Evolutionary conservation across 2,888 invertebrate species (phyloP), one percentile per base, ranked within the genome.

Genomic region (Zaprionus bogoriensis): DNA sequence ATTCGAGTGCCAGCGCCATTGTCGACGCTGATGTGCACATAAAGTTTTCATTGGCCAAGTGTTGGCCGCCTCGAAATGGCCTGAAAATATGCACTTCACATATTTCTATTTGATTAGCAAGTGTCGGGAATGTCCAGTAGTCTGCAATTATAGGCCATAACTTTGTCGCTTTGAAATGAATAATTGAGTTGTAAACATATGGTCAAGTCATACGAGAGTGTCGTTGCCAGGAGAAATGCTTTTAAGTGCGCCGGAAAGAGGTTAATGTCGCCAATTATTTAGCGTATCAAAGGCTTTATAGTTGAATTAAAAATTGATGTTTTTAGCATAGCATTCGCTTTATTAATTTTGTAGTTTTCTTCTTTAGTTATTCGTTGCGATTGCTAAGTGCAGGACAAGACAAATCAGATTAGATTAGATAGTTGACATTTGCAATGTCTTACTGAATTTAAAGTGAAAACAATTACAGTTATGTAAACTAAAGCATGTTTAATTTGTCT

Each of bases 41-140:
- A 55, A 66, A 76, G 64, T 44, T 65, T 68, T 70, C 80, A 82
- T 78, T 78, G 82, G 39, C 79, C 79, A 50, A n/a, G n/a, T n/a
- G n/a, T 64, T 47, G 38, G 55, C 54, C 36, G 30, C 1, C 30
- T 7, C 5, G 10, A 48, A 73, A 66, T 59, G 73, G 57, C 59
- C 59, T 68, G 55, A 59, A 76, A 82, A 61, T 62, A 75, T 45
- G 76, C 63, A 55, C 65, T 70, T 66, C 66, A 74, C 55, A 69
- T 67, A 67, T 65, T 61, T 51, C 55, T 47, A 53, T 67, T 54
- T 77, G 48, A 74, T 80, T 70, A 32, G 22, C 59, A 53, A 60
- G 45, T 57, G 67, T 48, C 19, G 30, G 48, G 41, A 48, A 77
- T 51, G 22, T 44, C 61, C 61, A 62, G 59, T 62, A 74, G 63